A percentile compares a stretch with the other conserved stretches of the same genome.
Evolutionary conservation across 92 coral and sea anemone species (phyloP).

Genomic region (Heliopora coerulea): DNA sequence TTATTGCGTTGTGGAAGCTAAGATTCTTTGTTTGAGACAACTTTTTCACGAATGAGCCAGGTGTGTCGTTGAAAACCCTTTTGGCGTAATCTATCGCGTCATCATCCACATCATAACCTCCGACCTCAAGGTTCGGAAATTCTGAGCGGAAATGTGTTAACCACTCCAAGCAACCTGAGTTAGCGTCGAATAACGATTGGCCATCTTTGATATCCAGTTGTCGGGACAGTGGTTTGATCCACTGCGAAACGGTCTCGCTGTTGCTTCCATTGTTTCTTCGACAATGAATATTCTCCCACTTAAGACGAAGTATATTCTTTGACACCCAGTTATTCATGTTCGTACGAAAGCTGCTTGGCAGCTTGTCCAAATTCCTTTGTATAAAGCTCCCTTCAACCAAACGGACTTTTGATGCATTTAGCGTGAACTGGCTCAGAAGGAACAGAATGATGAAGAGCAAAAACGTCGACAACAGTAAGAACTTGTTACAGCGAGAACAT

Average conservation of each 20-base stretch:
- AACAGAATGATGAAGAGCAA: constrained; percentile 56
- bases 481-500: not conserved
- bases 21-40: constrained; percentile 18
- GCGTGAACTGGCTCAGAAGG: constrained; percentile 67
- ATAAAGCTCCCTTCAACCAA: constrained; percentile 48
- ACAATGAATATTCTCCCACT: constrained; percentile 90
- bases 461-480: constrained; percentile 29
- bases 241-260: not conserved
- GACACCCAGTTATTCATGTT: constrained; percentile 83
- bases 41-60: constrained; percentile 55
- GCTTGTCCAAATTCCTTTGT: constrained; percentile 38
- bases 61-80: constrained; percentile 74
- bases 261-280: constrained; percentile 53
- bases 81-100: constrained; percentile 92
- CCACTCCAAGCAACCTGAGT: constrained; percentile 90
- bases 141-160: constrained; percentile 60
- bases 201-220: constrained; percentile 68
- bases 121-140: constrained; percentile 65
- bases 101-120: constrained; percentile 75
- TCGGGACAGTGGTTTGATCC: constrained; percentile 65
- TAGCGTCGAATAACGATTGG: constrained; percentile 79
- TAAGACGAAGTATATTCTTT: constrained; percentile 71
- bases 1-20: constrained; percentile 72
- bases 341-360: constrained; percentile 30
- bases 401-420: constrained; percentile 58